phyloP scores from a whole-genome alignment of 2,113 vertebrate species.

The Colius striatus region DNA sequence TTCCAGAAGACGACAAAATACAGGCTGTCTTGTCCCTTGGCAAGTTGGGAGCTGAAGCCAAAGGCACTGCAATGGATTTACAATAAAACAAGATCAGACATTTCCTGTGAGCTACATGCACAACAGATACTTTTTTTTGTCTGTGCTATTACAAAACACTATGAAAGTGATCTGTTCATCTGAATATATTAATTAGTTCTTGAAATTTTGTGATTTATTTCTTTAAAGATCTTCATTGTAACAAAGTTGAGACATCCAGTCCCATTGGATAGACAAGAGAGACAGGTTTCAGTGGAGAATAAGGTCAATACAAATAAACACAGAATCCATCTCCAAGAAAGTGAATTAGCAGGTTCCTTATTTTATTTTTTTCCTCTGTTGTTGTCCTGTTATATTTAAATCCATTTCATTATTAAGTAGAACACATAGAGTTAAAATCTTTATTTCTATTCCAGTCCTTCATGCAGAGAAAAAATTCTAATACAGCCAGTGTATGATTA shows the following conservation, averaged over 20 bases:
- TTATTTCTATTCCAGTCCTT: neutral
- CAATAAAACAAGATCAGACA: neutral
- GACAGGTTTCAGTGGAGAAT: neutral
- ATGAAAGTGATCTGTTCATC: neutral
- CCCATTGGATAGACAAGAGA: neutral
- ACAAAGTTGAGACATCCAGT: neutral
- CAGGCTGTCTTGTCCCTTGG: neutral
- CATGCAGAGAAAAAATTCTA: neutral
- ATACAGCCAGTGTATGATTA: neutral
- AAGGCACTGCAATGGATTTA: neutral
- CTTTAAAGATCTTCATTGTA: slow-evolving; percentile 31
- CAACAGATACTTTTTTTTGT: neutral
- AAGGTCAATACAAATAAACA: neutral
- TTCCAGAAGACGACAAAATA: neutral
- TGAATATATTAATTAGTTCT: neutral
- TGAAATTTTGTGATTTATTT: neutral
- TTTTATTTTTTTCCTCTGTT: neutral
- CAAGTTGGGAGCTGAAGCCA: neutral
- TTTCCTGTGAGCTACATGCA: neutral
- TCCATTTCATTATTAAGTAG: neutral
- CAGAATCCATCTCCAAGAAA: neutral
- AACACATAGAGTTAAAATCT: neutral
- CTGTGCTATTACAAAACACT: neutral
- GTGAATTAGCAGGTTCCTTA: neutral
- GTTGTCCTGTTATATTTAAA: neutral